Evolutionary conservation across 2,797 vertebrate genomes (phyloP).

Genomic region (Oreortyx pictus): DNA sequence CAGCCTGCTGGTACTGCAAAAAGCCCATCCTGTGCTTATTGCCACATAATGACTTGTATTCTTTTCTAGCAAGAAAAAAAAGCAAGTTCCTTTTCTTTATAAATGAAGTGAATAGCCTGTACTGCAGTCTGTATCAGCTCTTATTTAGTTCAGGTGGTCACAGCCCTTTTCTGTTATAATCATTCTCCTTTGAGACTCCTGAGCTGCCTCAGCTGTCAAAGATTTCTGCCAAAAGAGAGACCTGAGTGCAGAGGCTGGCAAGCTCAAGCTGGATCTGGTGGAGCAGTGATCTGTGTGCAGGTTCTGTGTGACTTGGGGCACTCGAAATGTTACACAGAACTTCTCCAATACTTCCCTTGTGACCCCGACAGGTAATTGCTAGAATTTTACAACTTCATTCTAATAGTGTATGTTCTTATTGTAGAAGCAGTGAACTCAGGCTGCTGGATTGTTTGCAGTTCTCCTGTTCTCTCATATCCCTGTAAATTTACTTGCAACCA

Average conservation of each 20-base stretch:
- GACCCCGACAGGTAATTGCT: not conserved
- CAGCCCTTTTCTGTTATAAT: not conserved
- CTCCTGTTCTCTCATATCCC: not conserved
- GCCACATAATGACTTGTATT: not conserved
- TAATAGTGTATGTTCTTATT: not conserved
- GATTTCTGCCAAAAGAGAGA: not conserved
- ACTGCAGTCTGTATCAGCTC: not conserved
- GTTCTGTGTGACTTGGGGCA: rapidly evolving
- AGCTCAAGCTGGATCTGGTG: not conserved
- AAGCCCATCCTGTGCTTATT: not conserved
- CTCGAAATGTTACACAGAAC: not conserved
- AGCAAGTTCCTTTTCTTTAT: not conserved
- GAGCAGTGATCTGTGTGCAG: not conserved
- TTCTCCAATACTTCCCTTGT: not conserved
- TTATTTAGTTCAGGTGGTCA: not conserved
- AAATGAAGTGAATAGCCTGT: not conserved
- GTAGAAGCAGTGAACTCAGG: not conserved
- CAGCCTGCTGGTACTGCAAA: not conserved
- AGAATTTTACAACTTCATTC: not conserved
- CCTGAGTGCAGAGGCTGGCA: not conserved
- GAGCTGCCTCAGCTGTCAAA: not conserved
- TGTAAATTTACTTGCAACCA: not conserved
- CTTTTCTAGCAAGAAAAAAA: not conserved
- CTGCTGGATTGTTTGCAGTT: not conserved
- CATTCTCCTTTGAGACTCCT: not conserved